phyloP scores from a whole-genome alignment of 2,797 vertebrate genomes.

The Cynopterus sphinx region DNA sequence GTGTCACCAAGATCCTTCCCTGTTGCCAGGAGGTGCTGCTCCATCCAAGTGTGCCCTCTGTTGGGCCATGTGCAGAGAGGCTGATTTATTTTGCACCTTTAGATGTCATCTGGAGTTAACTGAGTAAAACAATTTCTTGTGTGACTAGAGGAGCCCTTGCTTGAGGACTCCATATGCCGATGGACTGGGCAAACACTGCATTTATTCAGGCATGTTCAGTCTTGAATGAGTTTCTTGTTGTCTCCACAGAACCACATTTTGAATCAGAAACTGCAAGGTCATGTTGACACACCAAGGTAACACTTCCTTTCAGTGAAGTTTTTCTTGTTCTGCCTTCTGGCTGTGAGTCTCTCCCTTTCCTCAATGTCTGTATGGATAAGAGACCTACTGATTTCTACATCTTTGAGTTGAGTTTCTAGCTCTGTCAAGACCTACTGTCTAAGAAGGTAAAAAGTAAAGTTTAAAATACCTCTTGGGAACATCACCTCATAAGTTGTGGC shows the following conservation, averaged over 20 bases:
- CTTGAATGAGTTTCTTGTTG: background rate
- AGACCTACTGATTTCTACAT: background rate
- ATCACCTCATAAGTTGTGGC: background rate
- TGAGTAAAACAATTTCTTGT: background rate
- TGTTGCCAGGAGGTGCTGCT: background rate
- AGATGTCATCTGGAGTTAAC: background rate
- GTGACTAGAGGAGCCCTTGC: background rate
- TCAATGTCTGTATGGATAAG: background rate
- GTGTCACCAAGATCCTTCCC: background rate
- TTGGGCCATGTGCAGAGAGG: background rate
- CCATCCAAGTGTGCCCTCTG: background rate
- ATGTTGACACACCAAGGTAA: background rate
- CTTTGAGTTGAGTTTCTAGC: background rate
- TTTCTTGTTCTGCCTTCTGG: background rate
- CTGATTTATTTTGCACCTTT: background rate
- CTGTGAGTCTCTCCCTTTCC: background rate
- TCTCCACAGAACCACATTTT: background rate
- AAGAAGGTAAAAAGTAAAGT: conserved; percentile 34
- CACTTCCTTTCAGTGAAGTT: background rate
- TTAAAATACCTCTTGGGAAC: background rate
- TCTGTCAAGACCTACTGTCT: background rate
- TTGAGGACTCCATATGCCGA: background rate
- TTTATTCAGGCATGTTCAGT: background rate
- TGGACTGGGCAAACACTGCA: background rate
- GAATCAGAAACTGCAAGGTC: background rate